phyloP scores from a whole-genome alignment of 2,113 vertebrate genomes.

The Nyctereutes procyonoides region DNA sequence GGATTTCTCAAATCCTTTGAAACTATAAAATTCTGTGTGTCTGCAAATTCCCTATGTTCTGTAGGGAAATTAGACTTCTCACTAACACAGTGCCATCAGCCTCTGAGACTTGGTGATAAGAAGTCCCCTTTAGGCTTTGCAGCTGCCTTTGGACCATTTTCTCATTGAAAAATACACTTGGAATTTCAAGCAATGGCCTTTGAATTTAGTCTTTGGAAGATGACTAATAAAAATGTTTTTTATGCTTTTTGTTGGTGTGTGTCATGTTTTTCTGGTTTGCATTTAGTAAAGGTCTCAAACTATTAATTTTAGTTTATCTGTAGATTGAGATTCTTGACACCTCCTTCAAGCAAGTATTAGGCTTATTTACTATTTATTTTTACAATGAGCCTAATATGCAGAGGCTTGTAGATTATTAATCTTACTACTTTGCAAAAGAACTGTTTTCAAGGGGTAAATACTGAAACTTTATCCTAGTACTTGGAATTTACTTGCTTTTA shows the following conservation, averaged over 20 bases:
- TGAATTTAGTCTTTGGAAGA: neutral
- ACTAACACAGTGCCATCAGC: neutral
- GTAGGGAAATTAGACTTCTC: neutral
- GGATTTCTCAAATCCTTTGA: neutral
- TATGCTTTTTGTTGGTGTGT: neutral
- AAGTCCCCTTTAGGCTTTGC: neutral
- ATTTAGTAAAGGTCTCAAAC: conserved; percentile 50
- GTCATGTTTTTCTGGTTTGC: conserved; percentile 31
- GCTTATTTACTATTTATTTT: conserved; percentile 64
- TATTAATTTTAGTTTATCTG: conserved; percentile 60
- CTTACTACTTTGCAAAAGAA: conserved; percentile 68
- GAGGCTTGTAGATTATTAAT: conserved; percentile 67
- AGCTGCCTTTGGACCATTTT: neutral
- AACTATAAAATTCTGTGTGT: neutral
- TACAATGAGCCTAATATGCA: conserved; percentile 39
- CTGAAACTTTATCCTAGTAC: conserved; percentile 36
- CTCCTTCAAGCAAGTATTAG: neutral
- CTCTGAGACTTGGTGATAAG: conserved; percentile 16
- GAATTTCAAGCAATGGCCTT: conserved; percentile 8
- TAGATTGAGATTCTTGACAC: conserved; percentile 50
- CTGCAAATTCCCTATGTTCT: neutral
- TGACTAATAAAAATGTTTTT: neutral
- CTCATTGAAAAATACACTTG: neutral
- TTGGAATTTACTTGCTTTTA: conserved; percentile 76
- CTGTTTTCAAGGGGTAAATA: conserved; percentile 51